Percentiles rank a stretch among this genome's conserved stretches.
Evolutionary conservation across 1,140 invertebrate species (phyloP).

Genomic region (Phenacoccus solenopsis): DNA sequence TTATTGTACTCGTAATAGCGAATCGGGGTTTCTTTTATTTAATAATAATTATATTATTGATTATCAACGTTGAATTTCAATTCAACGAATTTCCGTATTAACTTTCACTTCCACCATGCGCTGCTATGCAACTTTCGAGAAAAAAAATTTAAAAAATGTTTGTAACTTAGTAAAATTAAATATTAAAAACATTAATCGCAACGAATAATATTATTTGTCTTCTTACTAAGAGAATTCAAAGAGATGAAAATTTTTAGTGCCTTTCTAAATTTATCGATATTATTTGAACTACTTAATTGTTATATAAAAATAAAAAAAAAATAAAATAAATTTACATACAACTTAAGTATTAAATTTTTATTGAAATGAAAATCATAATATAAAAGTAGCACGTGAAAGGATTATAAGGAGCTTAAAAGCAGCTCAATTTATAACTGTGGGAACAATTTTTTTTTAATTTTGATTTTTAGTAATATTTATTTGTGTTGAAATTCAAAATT

Average conservation of each 20-base stretch:
- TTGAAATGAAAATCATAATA: not conserved
- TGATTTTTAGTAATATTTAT: not conserved
- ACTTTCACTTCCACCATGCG: not conserved
- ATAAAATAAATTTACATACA: not conserved
- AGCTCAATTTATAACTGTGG: conserved; percentile 10
- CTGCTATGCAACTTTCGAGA: not conserved
- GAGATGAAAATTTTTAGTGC: not conserved
- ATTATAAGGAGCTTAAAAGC: not conserved
- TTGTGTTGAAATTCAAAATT: conserved; percentile 1
- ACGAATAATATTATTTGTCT: too few species aligned
- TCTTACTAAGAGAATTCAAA: not conserved
- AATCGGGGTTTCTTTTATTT: too few species aligned
- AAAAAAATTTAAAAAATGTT: not conserved
- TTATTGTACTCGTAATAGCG: too few species aligned
- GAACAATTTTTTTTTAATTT: conserved; percentile 11
- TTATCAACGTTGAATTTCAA: too few species aligned
- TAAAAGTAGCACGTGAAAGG: not conserved
- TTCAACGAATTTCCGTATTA: too few species aligned
- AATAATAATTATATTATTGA: too few species aligned
- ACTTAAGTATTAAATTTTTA: not conserved
- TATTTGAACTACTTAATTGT: not conserved
- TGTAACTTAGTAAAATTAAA: too few species aligned
- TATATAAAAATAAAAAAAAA: not conserved
- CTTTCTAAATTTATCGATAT: not conserved
- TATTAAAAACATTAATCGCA: too few species aligned